Percentiles rank a stretch among this genome's conserved stretches.
Conservation (phyloP, 2,888 invertebrate genomes). For the Lithophane ornitopus region DNA sequence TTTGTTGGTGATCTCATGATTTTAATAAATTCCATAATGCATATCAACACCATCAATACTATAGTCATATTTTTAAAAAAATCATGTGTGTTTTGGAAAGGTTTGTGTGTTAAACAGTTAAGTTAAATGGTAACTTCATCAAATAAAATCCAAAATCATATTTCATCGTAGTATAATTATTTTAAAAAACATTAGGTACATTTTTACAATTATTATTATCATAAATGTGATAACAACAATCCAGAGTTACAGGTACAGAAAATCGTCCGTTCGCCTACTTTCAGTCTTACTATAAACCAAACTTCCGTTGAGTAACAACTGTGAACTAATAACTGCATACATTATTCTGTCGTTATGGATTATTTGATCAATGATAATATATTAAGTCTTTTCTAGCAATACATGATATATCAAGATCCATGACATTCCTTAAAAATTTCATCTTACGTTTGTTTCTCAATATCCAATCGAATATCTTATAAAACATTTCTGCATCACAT, state of each 20-base stretch:
- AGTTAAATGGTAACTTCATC: neutral
- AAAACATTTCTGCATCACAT: conserved; percentile 11
- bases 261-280: conserved; percentile 67
- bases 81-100: neutral
- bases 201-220: conserved; percentile 83
- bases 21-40: neutral
- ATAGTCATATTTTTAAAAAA: neutral
- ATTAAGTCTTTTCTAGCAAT: conserved; percentile 28
- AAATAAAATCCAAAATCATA: conserved; percentile 69
- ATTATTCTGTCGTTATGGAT: conserved; percentile 16
- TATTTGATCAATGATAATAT: conserved; percentile 45
- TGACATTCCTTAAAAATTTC: neutral
- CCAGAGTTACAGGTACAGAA: conserved; percentile 82
- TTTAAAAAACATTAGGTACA: conserved; percentile 84
- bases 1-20: neutral
- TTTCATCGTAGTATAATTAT: conserved; percentile 85
- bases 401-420: conserved; percentile 33
- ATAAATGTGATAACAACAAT: conserved; percentile 83
- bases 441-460: neutral
- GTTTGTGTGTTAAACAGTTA: neutral
- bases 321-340: conserved; percentile 37
- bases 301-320: conserved; percentile 41
- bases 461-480: neutral
- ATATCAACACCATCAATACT: neutral
- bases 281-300: conserved; percentile 71